A percentile compares a stretch with the other conserved stretches of the same genome.
Evolutionary conservation across 2,113 vertebrate species (phyloP).

Genomic region (Falcunculus frontatus): DNA sequence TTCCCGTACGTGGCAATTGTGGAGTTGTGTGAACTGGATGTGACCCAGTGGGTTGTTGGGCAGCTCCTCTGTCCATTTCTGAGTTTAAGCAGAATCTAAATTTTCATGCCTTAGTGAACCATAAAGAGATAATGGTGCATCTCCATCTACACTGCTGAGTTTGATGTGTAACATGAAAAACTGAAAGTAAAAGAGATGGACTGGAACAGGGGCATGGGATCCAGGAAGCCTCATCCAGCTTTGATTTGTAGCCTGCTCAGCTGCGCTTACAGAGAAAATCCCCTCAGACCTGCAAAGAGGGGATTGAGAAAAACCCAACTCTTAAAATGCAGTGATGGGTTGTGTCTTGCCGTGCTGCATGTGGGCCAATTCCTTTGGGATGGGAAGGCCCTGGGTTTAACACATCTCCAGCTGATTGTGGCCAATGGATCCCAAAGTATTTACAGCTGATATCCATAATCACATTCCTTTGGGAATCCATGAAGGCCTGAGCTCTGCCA

Average conservation of each 20-base stretch:
- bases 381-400: background rate
- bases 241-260: background rate
- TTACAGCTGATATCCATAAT: background rate
- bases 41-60: background rate
- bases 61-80: background rate
- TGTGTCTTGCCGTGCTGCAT: rapidly evolving
- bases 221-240: background rate
- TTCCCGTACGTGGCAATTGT: rapidly evolving
- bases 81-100: background rate
- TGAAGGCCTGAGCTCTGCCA: background rate
- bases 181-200: rapidly evolving
- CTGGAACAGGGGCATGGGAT: background rate
- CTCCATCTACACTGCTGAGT: background rate
- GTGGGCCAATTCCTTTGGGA: rapidly evolving
- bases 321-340: background rate
- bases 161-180: rapidly evolving
- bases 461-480: background rate
- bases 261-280: background rate
- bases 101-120: background rate
- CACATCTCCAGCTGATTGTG: background rate
- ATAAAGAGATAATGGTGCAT: background rate
- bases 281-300: background rate
- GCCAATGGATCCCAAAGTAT: background rate
- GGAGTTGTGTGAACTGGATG: background rate
- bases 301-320: background rate